Base-by-base conservation (phyloP, 2,113 vertebrate genomes). In the Poecilia latipinna region DNA sequence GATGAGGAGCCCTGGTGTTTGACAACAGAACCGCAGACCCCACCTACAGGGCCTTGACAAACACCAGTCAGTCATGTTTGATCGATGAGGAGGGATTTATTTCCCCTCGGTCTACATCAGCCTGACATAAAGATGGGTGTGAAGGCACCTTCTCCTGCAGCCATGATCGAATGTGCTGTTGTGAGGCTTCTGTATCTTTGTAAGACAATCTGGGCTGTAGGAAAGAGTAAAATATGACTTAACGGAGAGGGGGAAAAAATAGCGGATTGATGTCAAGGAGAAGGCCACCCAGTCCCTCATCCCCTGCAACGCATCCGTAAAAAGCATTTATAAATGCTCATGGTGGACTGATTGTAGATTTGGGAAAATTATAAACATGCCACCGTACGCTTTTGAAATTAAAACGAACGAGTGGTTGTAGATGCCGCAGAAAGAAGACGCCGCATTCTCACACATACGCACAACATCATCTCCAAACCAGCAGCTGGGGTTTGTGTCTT, bases 231-330 rank as follows among this genome's bases (percentile, higher is more conserved):
- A 60, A 73, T 57, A 19, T 67, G 15, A 29, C 68, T 72, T 72
- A 79, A 64, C 15, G 60, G 37, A 60, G 62, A 54, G 12, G 33
- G 64, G 57, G 66, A 75, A 75, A 28, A 35, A 82, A 74, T 72
- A 80, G 78, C 68, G 75, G 80, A 74, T 71, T 68, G 70, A 70
- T 79, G 42, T 42, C 67, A 60, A 82, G 77, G 74, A 72, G 44
- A 67, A 29, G 22, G 60, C 28, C 66, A 65, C 73, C 60, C 42
- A 33, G 73, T 71, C 69, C 42, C 57, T 60, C 57, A 73, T 70
- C 70, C 77, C 70, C 77, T 68, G 42, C 32, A 62, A 35, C 70
- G 37, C 48, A 33, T 86, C 73, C 76, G 33, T 54, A 65, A 82
- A 69, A 54, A 70, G 72, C 60, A 35, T 74, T 66, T 68, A 54